phyloP scores from a whole-genome alignment of 2,113 vertebrate species.

The Nycticorax nycticorax region DNA sequence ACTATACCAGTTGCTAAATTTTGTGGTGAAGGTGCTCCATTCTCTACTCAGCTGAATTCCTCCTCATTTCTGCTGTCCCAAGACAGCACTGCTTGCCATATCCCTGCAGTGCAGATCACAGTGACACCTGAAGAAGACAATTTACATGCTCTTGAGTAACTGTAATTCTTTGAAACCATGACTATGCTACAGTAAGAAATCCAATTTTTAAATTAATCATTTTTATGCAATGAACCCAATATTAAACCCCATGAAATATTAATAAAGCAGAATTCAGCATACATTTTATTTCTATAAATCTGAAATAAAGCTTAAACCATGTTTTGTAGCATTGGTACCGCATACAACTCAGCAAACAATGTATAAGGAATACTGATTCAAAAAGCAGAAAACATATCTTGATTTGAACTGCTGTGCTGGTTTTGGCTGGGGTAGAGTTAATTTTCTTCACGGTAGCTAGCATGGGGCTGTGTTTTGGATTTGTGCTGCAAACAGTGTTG shows the following conservation, averaged over 20 bases:
- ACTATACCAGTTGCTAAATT: not conserved
- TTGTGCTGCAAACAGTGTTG: too few relatives aligned
- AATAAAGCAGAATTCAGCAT: not conserved
- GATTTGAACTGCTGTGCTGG: not conserved
- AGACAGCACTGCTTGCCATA: not conserved
- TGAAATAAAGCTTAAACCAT: not conserved
- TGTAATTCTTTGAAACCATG: not conserved
- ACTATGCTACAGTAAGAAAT: not conserved
- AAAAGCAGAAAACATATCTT: conserved; percentile 7
- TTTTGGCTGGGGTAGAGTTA: not conserved
- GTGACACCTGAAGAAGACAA: not conserved
- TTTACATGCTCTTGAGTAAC: not conserved
- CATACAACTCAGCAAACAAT: not conserved
- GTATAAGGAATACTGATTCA: not conserved
- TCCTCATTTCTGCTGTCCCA: not conserved
- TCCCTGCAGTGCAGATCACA: not conserved
- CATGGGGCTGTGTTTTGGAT: too few relatives aligned
- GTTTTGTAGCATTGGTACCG: not conserved
- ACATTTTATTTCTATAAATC: not conserved
- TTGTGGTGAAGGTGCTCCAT: not conserved
- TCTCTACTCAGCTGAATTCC: not conserved
- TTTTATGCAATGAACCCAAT: not conserved
- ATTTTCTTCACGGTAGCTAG: too few relatives aligned
- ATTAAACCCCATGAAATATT: not conserved
- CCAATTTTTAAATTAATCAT: not conserved